These are phyloP conservation scores for Danio rerio DNA, from an alignment of 2,113 vertebrate genomes.

Conservation along the genomic window GRCz12tu NC_133190.1:13925501-13926000, in stretches of 20 bases:
- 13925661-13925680: not conserved
- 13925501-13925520: no score
- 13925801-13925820: not conserved
- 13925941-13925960: no score
- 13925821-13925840: not conserved
- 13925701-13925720: not conserved
- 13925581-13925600: not conserved
- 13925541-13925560: not conserved
- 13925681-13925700: not conserved
- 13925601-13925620: not conserved
- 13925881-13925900: no score
- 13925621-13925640: constrained; percentile 10
- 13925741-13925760: not conserved
- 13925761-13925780: not conserved
- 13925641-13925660: not conserved
- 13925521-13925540: no score
- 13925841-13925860: no score
- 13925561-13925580: not conserved
- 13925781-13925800: not conserved
- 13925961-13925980: no score
- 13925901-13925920: no score
- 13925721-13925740: not conserved
- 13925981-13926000: no score
- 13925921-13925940: no score
- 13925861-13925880: no score